These are phyloP conservation scores for Gymnobelideus leadbeateri DNA, from an alignment of 2,113 vertebrate species.

Conservation along the genomic window DNA sequence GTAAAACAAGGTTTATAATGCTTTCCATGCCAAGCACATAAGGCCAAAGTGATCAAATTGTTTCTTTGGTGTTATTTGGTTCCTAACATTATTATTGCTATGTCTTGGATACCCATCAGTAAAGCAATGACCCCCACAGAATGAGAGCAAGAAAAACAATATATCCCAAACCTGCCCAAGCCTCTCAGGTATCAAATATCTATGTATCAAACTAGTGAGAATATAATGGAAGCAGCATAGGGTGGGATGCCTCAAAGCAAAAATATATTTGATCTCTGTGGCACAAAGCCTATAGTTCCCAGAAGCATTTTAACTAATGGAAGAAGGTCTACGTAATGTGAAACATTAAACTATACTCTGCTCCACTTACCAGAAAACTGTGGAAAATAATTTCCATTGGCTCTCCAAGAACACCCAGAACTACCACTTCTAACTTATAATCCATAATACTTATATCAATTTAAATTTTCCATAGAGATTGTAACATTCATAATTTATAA, in stretches of 20 bases:
- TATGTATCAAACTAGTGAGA: neutral
- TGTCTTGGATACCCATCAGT: neutral
- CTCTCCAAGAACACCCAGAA: neutral
- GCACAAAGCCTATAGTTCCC: neutral
- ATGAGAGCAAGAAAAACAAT: constrained; percentile 23
- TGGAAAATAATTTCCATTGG: neutral
- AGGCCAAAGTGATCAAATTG: neutral
- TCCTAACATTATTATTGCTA: neutral
- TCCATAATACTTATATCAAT: neutral
- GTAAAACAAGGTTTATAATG: neutral
- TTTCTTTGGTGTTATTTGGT: neutral
- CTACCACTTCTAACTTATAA: neutral
- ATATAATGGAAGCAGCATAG: constrained; percentile 10
- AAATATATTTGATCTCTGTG: neutral
- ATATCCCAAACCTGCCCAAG: neutral
- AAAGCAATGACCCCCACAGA: neutral
- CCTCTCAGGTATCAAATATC: neutral
- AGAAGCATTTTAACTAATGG: constrained; percentile 15
- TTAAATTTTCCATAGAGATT: neutral
- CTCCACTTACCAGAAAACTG: neutral
- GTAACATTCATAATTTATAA: neutral
- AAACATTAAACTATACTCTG: neutral
- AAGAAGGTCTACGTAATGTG: neutral
- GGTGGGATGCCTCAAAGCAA: neutral
- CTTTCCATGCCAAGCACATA: neutral